Percentiles rank a stretch among this genome's conserved stretches.
phyloP scores from a whole-genome alignment of 2,888 invertebrate species.

The Sylvicola fuscatus region DNA sequence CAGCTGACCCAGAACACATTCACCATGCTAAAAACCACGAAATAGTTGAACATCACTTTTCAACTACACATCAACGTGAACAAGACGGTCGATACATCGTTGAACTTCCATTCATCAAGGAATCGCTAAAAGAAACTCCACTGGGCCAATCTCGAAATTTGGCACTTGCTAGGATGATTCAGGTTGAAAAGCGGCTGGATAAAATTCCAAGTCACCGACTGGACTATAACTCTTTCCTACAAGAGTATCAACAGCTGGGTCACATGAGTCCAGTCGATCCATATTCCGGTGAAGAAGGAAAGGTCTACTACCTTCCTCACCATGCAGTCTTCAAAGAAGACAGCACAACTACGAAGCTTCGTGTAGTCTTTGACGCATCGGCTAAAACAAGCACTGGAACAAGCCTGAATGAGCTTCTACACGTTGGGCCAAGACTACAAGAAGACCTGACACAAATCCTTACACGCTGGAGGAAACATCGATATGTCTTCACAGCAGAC shows the following conservation, averaged over 20 bases:
- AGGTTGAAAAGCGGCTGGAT: not conserved
- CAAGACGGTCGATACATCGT: not conserved
- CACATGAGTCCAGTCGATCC: conserved; percentile 3
- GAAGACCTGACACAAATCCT: conserved; percentile 9
- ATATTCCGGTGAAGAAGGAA: not conserved
- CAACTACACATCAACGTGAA: not conserved
- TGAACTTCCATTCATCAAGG: not conserved
- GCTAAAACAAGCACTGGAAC: conserved; percentile 8
- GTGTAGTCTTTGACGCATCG: conserved; percentile 7
- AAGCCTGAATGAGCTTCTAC: conserved; percentile 11
- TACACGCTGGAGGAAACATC: conserved; percentile 6
- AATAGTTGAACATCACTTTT: not conserved
- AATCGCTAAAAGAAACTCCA: not conserved
- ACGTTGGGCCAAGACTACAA: conserved; percentile 12
- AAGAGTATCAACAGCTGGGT: conserved; percentile 2
- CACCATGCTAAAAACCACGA: too few species aligned
- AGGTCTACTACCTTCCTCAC: conserved; percentile 1
- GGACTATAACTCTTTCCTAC: conserved; percentile 4
- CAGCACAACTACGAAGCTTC: conserved; percentile 1
- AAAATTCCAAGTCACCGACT: not conserved
- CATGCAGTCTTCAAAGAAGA: conserved; percentile 3
- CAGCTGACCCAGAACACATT: not conserved
- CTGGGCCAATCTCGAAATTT: not conserved
- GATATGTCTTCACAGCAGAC: conserved; percentile 11
- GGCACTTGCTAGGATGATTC: not conserved